A percentile compares a stretch with the other conserved stretches of the same genome.
These are phyloP conservation scores for Chrysopa pallens DNA, from an alignment of 1,140 invertebrate species.

Conservation along the genomic window DNA sequence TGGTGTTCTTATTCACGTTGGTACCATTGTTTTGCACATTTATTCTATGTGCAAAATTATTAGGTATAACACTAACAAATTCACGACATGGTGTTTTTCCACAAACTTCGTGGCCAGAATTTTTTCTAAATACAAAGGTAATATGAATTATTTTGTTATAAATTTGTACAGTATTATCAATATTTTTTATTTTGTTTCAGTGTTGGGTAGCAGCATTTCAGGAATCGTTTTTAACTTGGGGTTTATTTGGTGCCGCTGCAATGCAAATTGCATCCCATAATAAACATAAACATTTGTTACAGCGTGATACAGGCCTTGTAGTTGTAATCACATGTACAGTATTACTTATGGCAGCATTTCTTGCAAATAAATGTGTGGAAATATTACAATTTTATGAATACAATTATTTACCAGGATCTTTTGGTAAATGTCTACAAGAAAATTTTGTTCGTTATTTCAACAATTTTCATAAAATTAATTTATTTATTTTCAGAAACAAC, in stretches of 20 bases:
- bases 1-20: conserved; percentile 53
- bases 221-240: conserved; percentile 81
- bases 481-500: conserved; percentile 43
- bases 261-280: conserved; percentile 67
- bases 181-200: conserved; percentile 23
- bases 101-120: conserved; percentile 61
- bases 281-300: conserved; percentile 45
- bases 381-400: conserved; percentile 53
- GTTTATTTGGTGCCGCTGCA: conserved; percentile 63
- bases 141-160: conserved; percentile 8
- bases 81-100: conserved; percentile 48
- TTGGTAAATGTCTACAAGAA: conserved; percentile 40
- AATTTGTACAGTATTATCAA: background rate
- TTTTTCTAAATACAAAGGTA: conserved; percentile 62
- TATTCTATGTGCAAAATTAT: conserved; percentile 50
- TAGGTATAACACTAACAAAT: conserved; percentile 46
- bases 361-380: conserved; percentile 64
- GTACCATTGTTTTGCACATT: conserved; percentile 53
- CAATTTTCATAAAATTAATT: conserved; percentile 5
- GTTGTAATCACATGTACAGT: conserved; percentile 58
- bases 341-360: conserved; percentile 50
- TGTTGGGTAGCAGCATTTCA: conserved; percentile 75
- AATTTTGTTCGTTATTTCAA: conserved; percentile 3
- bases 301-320: conserved; percentile 62
- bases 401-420: conserved; percentile 61